Evolutionary conservation across 2,888 invertebrate species (phyloP).

Genomic region (Caenorhabditis japonica): DNA sequence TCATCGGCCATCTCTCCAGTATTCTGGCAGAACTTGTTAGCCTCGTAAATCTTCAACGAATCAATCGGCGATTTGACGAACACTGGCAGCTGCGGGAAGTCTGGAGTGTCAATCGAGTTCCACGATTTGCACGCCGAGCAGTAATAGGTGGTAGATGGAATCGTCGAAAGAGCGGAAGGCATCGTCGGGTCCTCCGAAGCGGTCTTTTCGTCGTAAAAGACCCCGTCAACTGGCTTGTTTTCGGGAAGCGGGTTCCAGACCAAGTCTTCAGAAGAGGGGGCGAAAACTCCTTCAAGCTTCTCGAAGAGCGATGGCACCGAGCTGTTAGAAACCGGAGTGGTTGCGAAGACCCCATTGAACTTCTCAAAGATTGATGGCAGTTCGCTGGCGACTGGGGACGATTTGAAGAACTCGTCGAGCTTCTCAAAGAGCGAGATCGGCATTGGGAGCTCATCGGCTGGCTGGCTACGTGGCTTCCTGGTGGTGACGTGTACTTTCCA

Average conservation of each 20-base stretch:
- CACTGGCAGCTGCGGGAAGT: constrained; percentile 24
- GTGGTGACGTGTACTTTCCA: constrained; percentile 27
- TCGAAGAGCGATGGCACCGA: constrained; percentile 22
- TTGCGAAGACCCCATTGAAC: not conserved
- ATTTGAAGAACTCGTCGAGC: not conserved
- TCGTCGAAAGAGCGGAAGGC: too few relatives aligned
- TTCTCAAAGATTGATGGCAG: not conserved
- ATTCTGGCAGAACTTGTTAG: not conserved
- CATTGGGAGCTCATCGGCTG: not conserved
- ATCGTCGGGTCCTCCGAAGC: not conserved
- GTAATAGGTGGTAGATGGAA: too few relatives aligned
- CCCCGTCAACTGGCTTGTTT: constrained; percentile 6
- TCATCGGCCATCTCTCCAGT: constrained; percentile 30
- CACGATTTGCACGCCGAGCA: constrained; percentile 5
- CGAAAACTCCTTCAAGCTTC: constrained; percentile 27
- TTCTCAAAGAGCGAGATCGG: not conserved
- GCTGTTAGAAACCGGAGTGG: not conserved
- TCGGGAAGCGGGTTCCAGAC: not conserved
- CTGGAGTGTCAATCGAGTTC: not conserved
- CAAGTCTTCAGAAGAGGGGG: not conserved
- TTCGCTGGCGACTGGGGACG: not conserved
- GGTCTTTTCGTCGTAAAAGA: not conserved
- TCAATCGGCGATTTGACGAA: constrained; percentile 30
- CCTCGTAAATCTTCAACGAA: constrained; percentile 18
- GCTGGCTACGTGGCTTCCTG: too few relatives aligned